phyloP scores from a whole-genome alignment of 2,888 invertebrate species.

The Piscicola geometra region DNA sequence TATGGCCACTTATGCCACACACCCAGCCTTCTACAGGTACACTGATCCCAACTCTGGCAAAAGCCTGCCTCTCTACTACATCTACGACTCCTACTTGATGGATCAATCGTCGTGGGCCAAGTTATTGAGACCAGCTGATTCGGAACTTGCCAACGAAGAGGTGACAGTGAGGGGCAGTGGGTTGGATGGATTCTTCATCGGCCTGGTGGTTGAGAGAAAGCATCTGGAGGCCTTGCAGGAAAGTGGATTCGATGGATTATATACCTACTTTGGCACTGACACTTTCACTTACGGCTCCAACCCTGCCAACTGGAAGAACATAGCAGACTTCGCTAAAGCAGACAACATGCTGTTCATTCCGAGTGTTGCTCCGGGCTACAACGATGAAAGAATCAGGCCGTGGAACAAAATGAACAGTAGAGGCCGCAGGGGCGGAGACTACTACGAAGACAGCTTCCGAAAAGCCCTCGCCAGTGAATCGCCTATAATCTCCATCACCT shows the following conservation, averaged over 20 bases:
- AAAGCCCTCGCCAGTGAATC: constrained; percentile 61
- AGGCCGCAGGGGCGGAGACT: constrained; percentile 61
- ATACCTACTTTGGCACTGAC: constrained; percentile 66
- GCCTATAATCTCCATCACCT: constrained; percentile 65
- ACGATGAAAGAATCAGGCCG: constrained; percentile 64
- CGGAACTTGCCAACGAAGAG: constrained; percentile 53
- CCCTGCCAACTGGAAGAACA: constrained; percentile 50
- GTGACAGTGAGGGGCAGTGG: constrained; percentile 60
- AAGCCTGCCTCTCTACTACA: constrained; percentile 63
- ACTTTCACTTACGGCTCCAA: constrained; percentile 66
- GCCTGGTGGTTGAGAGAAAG: constrained; percentile 61
- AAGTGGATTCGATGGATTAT: constrained; percentile 61
- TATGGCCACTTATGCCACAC: constrained; percentile 57
- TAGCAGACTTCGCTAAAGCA: constrained; percentile 45
- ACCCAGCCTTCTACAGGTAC: constrained; percentile 61
- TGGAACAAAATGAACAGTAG: constrained; percentile 62
- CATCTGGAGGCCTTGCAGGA: constrained; percentile 57
- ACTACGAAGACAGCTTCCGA: constrained; percentile 65
- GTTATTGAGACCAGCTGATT: constrained; percentile 38
- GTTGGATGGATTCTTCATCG: constrained; percentile 63
- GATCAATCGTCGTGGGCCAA: constrained; percentile 60
- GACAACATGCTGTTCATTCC: constrained; percentile 61
- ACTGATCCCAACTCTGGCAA: constrained; percentile 37
- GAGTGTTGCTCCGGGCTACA: constrained; percentile 68
- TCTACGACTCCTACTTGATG: constrained; percentile 65